These are phyloP conservation scores for Diadema setosum DNA, from an alignment of 35 echinoderm and acorn worm species.

Conservation along the genomic window DNA sequence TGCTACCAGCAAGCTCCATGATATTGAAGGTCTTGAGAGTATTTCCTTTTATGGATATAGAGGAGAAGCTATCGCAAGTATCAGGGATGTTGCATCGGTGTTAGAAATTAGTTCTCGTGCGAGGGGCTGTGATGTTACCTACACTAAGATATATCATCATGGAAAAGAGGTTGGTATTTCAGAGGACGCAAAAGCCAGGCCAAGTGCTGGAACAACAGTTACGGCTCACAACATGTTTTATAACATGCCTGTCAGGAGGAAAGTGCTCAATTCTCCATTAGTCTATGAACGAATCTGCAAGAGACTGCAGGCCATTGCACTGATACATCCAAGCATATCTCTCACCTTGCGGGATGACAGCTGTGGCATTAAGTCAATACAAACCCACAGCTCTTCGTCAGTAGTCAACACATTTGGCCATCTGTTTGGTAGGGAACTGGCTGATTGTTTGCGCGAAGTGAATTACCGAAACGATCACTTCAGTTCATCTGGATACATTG, in stretches of 20 bases:
- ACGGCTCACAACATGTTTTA: conserved; percentile 83
- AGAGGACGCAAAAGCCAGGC: conserved; percentile 42
- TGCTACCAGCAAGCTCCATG: conserved; percentile 87
- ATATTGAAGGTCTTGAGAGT: conserved; percentile 60
- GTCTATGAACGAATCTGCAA: conserved; percentile 60
- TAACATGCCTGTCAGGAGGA: conserved; percentile 82
- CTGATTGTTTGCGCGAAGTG: conserved; percentile 50
- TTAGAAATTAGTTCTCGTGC: conserved; percentile 75
- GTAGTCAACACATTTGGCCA: conserved; percentile 60
- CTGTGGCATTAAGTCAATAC: conserved; percentile 63
- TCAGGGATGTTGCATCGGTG: conserved; percentile 71
- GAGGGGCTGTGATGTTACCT: conserved; percentile 42
- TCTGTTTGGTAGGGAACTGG: conserved; percentile 61
- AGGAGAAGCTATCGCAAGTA: conserved; percentile 92
- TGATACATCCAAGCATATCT: conserved; percentile 76
- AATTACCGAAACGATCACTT: conserved; percentile 16
- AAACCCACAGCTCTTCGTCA: conserved; percentile 68
- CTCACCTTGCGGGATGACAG: conserved; percentile 88
- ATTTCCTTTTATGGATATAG: conserved; percentile 76
- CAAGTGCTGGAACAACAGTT: conserved; percentile 84
- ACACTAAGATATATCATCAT: conserved; percentile 59
- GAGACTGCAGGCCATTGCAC: conserved; percentile 56
- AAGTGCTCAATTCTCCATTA: conserved; percentile 33
- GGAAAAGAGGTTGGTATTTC: conserved; percentile 59
- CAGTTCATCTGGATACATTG: conserved; percentile 58